Percentiles rank a stretch among this genome's conserved stretches.
Conservation (phyloP, 2,113 vertebrate genomes). For the Nothoprocta pentlandii region DNA sequence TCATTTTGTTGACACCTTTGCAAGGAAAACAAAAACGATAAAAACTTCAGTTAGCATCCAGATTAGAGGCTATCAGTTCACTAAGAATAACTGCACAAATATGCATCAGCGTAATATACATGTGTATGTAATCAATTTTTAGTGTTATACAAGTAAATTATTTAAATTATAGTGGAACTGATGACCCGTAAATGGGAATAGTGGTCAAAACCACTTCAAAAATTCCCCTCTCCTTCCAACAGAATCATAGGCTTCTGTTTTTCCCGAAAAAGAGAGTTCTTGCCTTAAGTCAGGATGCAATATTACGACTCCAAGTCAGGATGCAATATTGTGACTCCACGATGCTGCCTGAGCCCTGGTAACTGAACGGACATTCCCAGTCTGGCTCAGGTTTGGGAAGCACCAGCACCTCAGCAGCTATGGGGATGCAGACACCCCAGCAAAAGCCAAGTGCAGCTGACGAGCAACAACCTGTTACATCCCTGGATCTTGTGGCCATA, state of each 20-base stretch:
- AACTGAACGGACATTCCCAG: fast-evolving
- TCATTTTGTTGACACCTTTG: conserved; percentile 2
- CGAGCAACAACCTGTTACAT: not conserved
- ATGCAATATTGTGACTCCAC: not conserved
- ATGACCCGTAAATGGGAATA: not conserved
- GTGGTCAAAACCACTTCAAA: not conserved
- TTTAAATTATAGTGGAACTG: not conserved
- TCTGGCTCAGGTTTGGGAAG: not conserved
- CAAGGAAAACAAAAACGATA: not conserved
- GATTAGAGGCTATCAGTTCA: not conserved
- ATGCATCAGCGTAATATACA: not conserved
- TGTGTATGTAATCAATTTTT: not conserved
- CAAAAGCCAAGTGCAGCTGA: not conserved
- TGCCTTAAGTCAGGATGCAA: not conserved
- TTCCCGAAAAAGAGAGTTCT: not conserved
- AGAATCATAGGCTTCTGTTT: not conserved
- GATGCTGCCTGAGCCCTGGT: not conserved
- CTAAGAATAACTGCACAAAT: not conserved
- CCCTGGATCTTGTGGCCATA: not conserved
- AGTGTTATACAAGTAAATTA: not conserved
- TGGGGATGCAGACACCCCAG: not conserved
- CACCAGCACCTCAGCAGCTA: not conserved
- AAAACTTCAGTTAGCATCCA: not conserved
- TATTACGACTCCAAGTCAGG: not conserved
- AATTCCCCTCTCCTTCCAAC: not conserved